Evolutionary conservation across 2,888 invertebrate species (phyloP).

Genomic region (Pteria penguin): DNA sequence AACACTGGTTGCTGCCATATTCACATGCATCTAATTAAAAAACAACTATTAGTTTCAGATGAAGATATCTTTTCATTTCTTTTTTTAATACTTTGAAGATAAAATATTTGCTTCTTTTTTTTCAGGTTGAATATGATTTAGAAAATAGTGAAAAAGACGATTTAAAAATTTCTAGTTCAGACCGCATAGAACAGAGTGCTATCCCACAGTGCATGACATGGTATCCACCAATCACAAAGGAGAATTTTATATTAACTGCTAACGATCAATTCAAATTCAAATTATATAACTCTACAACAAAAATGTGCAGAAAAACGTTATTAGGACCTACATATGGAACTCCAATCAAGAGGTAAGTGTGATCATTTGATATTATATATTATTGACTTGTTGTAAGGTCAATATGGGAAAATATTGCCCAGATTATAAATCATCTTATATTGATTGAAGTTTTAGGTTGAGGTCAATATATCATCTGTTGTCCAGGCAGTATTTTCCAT

Average conservation of each 20-base stretch:
- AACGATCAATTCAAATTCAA: conserved; percentile 88
- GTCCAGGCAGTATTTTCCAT: too few species aligned
- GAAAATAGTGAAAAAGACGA: conserved; percentile 73
- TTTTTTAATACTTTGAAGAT: too few species aligned
- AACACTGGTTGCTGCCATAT: neutral
- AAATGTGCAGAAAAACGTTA: conserved; percentile 85
- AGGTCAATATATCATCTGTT: neutral
- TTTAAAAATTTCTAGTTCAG: conserved; percentile 80
- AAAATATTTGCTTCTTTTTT: too few species aligned
- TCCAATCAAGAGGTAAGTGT: conserved; percentile 81
- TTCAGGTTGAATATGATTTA: conserved; percentile 80
- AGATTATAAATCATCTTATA: too few species aligned
- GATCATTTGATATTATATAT: too few species aligned
- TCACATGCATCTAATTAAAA: too few species aligned
- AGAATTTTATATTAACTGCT: conserved; percentile 83
- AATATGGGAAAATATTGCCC: too few species aligned
- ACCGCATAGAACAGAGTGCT: conserved; percentile 85
- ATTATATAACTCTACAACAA: conserved; percentile 84
- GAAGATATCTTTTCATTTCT: too few species aligned
- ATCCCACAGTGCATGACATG: conserved; percentile 83
- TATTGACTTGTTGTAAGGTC: too few species aligned
- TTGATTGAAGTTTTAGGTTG: conserved; percentile 1
- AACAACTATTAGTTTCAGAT: too few species aligned
- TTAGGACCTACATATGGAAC: conserved; percentile 86
- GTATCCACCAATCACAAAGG: conserved; percentile 81